These are phyloP conservation scores for Hycleus cichorii DNA, from an alignment of 1,140 invertebrate species.

Conservation along the genomic window DNA sequence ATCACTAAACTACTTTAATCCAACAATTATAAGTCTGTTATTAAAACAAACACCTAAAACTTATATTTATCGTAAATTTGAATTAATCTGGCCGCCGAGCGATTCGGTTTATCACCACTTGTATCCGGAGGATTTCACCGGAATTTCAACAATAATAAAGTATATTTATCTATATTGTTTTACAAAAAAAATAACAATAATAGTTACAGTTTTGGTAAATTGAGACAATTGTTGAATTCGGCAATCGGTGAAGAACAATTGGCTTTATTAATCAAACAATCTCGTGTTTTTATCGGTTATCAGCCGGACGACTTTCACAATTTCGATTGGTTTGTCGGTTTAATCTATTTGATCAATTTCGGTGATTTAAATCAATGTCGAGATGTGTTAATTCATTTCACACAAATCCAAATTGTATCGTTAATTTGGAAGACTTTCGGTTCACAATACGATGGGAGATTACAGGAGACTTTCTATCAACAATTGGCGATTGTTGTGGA, in stretches of 20 bases:
- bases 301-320: constrained; percentile 7
- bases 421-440: constrained; percentile 16
- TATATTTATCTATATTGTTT: background rate
- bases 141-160: constrained; percentile 11
- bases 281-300: constrained; percentile 4
- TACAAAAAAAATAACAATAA: no score
- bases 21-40: background rate
- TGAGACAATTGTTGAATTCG: background rate
- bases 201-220: no score
- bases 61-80: constrained; percentile 3
- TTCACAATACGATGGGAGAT: background rate
- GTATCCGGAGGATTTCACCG: constrained; percentile 11
- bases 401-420: constrained; percentile 3
- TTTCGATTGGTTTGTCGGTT: constrained; percentile 21
- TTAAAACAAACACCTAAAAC: constrained; percentile 14
- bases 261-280: constrained; percentile 16
- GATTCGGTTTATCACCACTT: constrained; percentile 6
- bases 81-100: constrained; percentile 10
- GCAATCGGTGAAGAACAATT: constrained; percentile 10
- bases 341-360: constrained; percentile 15
- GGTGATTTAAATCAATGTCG: constrained; percentile 16
- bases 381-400: constrained; percentile 7
- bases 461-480: constrained; percentile 10
- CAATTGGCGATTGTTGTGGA: constrained; percentile 13
- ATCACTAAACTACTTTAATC: background rate